Base-by-base conservation (phyloP, 1,140 invertebrate genomes). In the Atta cephalotes region DNA sequence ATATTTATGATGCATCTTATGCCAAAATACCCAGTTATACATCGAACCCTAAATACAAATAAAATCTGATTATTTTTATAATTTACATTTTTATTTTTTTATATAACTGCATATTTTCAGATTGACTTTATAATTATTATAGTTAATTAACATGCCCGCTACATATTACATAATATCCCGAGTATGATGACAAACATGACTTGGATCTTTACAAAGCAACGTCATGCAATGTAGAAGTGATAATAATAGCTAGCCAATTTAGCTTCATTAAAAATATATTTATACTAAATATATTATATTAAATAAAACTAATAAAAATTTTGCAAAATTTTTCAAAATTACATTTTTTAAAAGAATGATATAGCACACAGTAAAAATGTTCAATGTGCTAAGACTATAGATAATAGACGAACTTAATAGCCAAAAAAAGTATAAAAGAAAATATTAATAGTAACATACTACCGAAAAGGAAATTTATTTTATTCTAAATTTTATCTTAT, bases 1-100 rank as follows among this genome's bases (percentile, higher is more conserved):
- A 93, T 97, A 97, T 79, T 97, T 97, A 90, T 99, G 99, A 92
- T 99, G 99, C 2, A 99, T 96, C 84, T 98, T 96, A 93, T 99
- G 99, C 87, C 97, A 96, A 35, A 96, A 92, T 0, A 97, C 97
- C 97, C 97, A 98, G 78, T 97, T 96, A 90, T 98, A 97, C 82
- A 98, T 96, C 9, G 97, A 94, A 68, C 97, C 97, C 97, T 97
- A 87, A 31, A 96, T 96, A 86, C 18, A 62, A 35, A 82, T 9
- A 31, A 45, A 74, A 39, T 31, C 28, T n/a, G 4, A 16, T 28
- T 31, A 70, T 9, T 56, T n/a, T 62, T 16, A 45, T 81, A 18
- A 28, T 71, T 39, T 56, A 35, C 25, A 72, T 53, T 51, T 72
- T 51, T 31, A 35, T 74, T 35, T 31, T 56, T 56, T 25, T 25